Evolutionary conservation across 2,797 vertebrate species (phyloP), one percentile per base, ranked within the genome.

Genomic region (Anableps anableps): DNA sequence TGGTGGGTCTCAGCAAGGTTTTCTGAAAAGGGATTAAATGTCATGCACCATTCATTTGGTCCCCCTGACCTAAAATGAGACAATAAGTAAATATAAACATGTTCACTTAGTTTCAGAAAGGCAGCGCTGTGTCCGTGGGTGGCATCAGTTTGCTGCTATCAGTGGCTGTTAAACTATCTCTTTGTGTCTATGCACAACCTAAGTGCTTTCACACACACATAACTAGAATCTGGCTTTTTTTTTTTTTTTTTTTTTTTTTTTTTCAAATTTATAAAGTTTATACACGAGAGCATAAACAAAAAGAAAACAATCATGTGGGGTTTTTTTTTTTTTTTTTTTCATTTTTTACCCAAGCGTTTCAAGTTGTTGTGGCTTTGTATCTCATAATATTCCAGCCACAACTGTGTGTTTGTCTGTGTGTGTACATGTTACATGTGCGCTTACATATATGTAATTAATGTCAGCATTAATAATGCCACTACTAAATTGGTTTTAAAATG

Each of bases 61-160:
- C 62, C 82, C 23, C 16, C 74, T 80, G 81, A 75, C 83, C 55
- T 80, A 50, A 83, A 88, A 88, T 48, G 81, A 83, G 77, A 83
- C 78, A 58, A 77, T 88, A 75, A 86, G 74, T 91, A 88, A 92
- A 91, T 89, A 88, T 82, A 83, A 88, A 84, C 82, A 88, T 90
- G 88, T 91, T 86, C 78, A 89, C 6, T 29, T 79, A 87, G 86
- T 91, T 86, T 93, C 85, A 89, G 76, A 88, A 72, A 81, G 86
- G 5, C 82, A 26, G 74, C 23, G 64, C 72, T 87, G 73, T 38
- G 50, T 53, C 81, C 31, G 91, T 93, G 91, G 91, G 92, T 83
- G 93, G 89, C 85, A 86, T 88, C 82, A 75, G 74, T 72, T 74
- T 80, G 76, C 80, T 87, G 74, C 80, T 72, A 82, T 80, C 58